These are phyloP conservation scores for Blastobasis adustella DNA, from an alignment of 2,888 invertebrate genomes.

Conservation along the genomic window DNA sequence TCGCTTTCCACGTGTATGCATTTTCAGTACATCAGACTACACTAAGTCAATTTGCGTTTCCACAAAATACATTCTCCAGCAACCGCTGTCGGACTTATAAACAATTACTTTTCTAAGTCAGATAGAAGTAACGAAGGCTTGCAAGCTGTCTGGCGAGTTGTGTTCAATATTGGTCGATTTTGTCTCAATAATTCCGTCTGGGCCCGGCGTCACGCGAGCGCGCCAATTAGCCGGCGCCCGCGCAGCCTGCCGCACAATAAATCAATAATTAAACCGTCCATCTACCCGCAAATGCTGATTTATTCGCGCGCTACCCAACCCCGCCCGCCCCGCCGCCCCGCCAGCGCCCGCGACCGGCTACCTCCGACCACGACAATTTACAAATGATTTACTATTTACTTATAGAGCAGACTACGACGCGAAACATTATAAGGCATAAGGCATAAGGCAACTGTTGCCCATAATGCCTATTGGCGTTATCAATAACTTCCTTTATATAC, in stretches of 20 bases:
- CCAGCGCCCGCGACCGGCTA: constrained; percentile 2
- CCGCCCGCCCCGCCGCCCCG: constrained; percentile 47
- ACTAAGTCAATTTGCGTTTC: no score
- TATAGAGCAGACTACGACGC: no score
- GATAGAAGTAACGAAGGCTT: constrained; percentile 51
- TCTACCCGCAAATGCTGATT: constrained; percentile 70
- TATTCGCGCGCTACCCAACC: constrained; percentile 58
- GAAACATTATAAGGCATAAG: no score
- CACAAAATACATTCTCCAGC: no score
- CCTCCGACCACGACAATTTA: no score
- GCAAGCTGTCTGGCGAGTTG: constrained; percentile 28
- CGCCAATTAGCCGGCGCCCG: constrained; percentile 67
- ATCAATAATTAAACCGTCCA: constrained; percentile 73
- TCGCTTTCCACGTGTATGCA: no score
- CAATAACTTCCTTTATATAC: no score
- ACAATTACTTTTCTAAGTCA: constrained; percentile 9
- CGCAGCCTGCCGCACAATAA: constrained; percentile 42
- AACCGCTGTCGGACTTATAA: neutral
- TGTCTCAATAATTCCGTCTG: constrained; percentile 59
- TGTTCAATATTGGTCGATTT: constrained; percentile 58
- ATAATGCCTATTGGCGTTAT: no score
- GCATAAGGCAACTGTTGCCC: no score
- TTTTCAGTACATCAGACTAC: no score
- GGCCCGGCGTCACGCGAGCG: constrained; percentile 62
- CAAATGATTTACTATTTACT: no score